A percentile compares a stretch with the other conserved stretches of the same genome.
These are phyloP conservation scores for Tethya wilhelma DNA, from an alignment of 37 sponge, comb jelly and placozoan genomes.

Conservation along the genomic window DNA sequence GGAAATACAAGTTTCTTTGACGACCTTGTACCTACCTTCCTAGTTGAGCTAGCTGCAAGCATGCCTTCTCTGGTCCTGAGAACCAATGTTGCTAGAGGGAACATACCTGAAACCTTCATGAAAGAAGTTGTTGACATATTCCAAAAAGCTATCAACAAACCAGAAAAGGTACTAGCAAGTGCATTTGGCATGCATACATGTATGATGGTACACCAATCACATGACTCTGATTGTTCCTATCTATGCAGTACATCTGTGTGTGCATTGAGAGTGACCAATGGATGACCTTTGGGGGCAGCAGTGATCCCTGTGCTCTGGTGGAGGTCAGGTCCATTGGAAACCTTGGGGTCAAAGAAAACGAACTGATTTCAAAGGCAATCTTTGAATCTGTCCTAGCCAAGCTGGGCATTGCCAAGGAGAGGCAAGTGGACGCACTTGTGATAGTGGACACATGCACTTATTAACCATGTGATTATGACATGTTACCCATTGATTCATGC, in stretches of 20 bases:
- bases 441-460: too few species aligned
- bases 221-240: not conserved
- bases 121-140: conserved; percentile 6
- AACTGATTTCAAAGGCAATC: conserved; percentile 34
- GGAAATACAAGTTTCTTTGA: not conserved
- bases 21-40: too few species aligned
- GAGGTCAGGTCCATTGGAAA: conserved; percentile 42
- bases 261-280: conserved; percentile 10
- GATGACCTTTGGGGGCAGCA: conserved; percentile 25
- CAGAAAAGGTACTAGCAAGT: not conserved
- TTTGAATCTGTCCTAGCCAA: conserved; percentile 8
- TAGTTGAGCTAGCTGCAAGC: not conserved
- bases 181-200: not conserved
- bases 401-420: conserved; percentile 23
- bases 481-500: not conserved
- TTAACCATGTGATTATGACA: not conserved
- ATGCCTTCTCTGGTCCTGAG: conserved; percentile 24
- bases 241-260: conserved; percentile 25
- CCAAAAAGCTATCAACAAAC: conserved; percentile 33
- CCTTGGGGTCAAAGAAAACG: conserved; percentile 42
- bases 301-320: conserved; percentile 36
- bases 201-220: not conserved
- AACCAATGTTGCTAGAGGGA: conserved; percentile 9
- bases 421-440: not conserved
- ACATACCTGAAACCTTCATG: conserved; percentile 16